Evolutionary conservation across 2,113 vertebrate species (phyloP).

Genomic region (Muntiacus muntjak): DNA sequence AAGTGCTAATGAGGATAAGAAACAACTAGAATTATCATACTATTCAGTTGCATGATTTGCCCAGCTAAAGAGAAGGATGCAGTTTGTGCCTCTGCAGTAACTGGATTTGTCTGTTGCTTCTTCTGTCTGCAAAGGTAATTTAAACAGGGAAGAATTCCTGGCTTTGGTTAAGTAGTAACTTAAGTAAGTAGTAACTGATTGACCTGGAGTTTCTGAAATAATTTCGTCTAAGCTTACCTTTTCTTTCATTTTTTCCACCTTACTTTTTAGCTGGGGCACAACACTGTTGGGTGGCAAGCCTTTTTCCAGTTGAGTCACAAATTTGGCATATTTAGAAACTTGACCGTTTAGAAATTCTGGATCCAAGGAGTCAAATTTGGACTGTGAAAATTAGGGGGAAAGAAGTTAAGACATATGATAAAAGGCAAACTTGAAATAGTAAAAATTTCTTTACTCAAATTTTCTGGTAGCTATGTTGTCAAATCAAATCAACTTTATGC

Average conservation of each 20-base stretch:
- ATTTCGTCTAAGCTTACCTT: conserved; percentile 78
- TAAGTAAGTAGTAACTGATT: neutral
- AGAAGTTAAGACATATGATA: neutral
- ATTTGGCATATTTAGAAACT: conserved; percentile 85
- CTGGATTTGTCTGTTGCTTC: neutral
- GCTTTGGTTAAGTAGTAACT: neutral
- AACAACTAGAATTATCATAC: neutral
- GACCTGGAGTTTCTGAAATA: neutral
- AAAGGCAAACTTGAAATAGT: neutral
- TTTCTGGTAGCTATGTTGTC: neutral
- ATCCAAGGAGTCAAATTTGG: conserved; percentile 83
- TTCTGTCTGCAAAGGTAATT: neutral
- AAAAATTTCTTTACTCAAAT: neutral
- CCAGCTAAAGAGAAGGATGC: neutral
- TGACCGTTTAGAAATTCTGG: conserved; percentile 82
- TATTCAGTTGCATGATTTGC: neutral
- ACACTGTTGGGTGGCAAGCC: conserved; percentile 85
- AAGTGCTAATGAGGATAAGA: neutral
- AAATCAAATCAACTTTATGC: neutral
- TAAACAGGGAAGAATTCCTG: neutral
- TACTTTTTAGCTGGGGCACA: conserved; percentile 81
- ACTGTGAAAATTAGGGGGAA: conserved; percentile 69
- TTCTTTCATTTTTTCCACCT: conserved; percentile 85
- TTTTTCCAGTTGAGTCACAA: conserved; percentile 86
- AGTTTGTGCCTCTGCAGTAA: neutral